A percentile compares a stretch with the other conserved stretches of the same genome.
Evolutionary conservation across 1,140 invertebrate species (phyloP).

Genomic region (Gonatopus flavifemur): DNA sequence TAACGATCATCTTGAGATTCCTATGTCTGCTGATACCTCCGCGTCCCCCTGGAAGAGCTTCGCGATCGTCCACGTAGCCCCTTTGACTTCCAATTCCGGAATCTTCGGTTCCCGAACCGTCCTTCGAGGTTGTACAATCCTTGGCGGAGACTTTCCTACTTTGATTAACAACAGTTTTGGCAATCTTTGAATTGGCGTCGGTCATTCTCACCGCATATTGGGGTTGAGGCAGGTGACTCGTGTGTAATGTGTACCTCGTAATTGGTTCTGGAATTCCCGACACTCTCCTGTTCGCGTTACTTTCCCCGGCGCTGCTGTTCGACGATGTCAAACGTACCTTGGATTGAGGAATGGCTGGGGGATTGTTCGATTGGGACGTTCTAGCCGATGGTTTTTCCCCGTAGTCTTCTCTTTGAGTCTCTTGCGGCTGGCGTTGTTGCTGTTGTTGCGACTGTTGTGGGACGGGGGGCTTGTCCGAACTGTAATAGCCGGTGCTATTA

Average conservation of each 20-base stretch:
- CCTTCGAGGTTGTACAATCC: constrained; percentile 50
- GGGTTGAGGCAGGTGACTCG: constrained; percentile 70
- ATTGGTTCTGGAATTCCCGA: constrained; percentile 41
- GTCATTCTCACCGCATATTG: constrained; percentile 68
- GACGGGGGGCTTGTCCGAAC: constrained; percentile 44
- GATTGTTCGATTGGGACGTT: constrained; percentile 5
- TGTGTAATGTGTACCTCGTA: constrained; percentile 71
- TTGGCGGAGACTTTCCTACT: constrained; percentile 54
- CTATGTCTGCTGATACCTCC: constrained; percentile 54
- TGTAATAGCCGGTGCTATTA: constrained; percentile 38
- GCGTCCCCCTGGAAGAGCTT: constrained; percentile 33
- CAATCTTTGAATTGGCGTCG: constrained; percentile 65
- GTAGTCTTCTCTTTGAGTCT: constrained; percentile 24
- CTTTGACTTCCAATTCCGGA: constrained; percentile 66
- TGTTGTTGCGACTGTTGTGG: constrained; percentile 23
- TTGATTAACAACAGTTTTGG: constrained; percentile 72
- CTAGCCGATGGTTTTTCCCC: constrained; percentile 18
- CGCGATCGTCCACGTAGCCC: constrained; percentile 40
- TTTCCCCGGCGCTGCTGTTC: neutral
- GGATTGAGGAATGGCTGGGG: constrained; percentile 9
- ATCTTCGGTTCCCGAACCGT: constrained; percentile 61
- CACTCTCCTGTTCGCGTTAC: constrained; percentile 24
- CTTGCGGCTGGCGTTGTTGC: constrained; percentile 20
- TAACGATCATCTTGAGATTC: constrained; percentile 62
- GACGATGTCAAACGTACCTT: constrained; percentile 36